These are phyloP conservation scores for Euglossa dilemma DNA, from an alignment of 1,140 invertebrate genomes.

Conservation along the genomic window DNA sequence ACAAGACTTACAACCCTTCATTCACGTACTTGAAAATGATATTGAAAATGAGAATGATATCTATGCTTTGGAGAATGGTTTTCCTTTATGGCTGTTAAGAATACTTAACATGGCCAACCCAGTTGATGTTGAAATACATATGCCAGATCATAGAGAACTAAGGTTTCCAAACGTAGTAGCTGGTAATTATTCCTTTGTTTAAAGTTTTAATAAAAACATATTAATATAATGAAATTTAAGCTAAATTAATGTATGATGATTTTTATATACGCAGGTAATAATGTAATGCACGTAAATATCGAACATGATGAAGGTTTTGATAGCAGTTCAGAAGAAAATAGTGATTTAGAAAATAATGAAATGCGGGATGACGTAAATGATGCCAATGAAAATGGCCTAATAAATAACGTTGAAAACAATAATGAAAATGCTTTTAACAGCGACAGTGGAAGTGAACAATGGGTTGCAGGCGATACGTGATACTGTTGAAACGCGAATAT, in stretches of 20 bases:
- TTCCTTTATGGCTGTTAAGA: conserved; percentile 71
- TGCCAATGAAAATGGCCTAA: background rate
- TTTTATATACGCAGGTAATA: conserved; percentile 38
- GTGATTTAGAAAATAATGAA: conserved; percentile 52
- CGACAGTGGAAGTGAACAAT: conserved; percentile 18
- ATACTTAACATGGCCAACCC: conserved; percentile 70
- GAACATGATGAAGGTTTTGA: conserved; percentile 69
- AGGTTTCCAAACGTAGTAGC: conserved; percentile 20
- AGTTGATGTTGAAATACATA: conserved; percentile 51
- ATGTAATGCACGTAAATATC: conserved; percentile 25
- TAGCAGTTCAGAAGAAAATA: conserved; percentile 60
- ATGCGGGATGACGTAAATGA: conserved; percentile 21
- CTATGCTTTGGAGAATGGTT: conserved; percentile 74
- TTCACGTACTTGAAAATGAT: conserved; percentile 72
- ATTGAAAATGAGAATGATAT: conserved; percentile 78
- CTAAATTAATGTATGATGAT: conserved; percentile 13
- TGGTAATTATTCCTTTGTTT: conserved; percentile 24
- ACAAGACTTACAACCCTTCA: conserved; percentile 70
- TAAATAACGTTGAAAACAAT: conserved; percentile 6
- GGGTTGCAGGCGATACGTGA: conserved; percentile 12
- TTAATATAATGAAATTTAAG: background rate
- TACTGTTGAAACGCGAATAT: conserved; percentile 34
- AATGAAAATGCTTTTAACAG: conserved; percentile 1
- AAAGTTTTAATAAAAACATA: background rate
- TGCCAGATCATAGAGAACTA: conserved; percentile 15